Evolutionary conservation across 1,140 invertebrate species (phyloP).

Genomic region (Ceratitis capitata): DNA sequence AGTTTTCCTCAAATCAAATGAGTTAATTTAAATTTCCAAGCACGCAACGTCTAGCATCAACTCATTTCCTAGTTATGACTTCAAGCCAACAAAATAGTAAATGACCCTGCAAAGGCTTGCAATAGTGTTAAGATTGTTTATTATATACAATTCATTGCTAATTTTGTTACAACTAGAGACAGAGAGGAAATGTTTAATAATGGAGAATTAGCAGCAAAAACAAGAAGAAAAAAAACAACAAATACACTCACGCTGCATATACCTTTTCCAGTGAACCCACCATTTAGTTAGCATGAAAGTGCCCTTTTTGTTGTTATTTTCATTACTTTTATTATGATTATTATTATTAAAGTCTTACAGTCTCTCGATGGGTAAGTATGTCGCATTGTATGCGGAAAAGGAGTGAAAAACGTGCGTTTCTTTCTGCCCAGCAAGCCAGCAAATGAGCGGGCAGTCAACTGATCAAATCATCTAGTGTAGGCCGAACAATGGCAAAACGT

Average conservation of each 20-base stretch:
- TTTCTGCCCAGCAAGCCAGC: background rate
- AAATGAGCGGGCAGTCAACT: background rate
- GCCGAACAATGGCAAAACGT: background rate
- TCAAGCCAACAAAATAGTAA: background rate
- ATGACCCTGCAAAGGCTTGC: background rate
- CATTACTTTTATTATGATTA: background rate
- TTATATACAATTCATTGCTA: background rate
- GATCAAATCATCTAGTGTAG: background rate
- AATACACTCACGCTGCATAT: no score
- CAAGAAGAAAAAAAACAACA: no score
- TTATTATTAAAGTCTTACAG: background rate
- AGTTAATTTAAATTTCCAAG: background rate
- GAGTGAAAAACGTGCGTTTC: background rate
- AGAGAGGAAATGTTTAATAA: background rate
- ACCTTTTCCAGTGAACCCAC: no score
- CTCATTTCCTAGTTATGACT: background rate
- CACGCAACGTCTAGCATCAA: background rate
- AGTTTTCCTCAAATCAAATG: background rate
- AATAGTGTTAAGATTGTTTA: background rate
- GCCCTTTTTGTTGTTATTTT: no score
- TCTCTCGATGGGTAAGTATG: background rate
- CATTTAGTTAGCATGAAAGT: no score
- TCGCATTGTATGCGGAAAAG: background rate
- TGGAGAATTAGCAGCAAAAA: background rate
- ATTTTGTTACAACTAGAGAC: background rate